Evolutionary conservation across 2,888 invertebrate species (phyloP), one percentile per base, ranked within the genome.

Genomic region (Diaprepes abbreviatus): DNA sequence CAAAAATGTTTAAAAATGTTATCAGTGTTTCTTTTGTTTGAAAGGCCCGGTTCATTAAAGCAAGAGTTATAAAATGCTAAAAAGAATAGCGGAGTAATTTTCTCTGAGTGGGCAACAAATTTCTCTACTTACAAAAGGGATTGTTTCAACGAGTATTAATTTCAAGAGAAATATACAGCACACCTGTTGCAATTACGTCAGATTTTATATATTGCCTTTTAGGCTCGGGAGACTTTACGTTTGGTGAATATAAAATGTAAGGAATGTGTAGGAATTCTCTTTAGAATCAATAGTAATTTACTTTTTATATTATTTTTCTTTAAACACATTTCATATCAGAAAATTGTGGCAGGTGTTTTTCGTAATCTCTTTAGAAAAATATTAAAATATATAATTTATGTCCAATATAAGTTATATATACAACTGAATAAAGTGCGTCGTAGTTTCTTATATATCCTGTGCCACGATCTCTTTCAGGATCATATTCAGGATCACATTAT

Each of bases 141-240:
- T 55, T 55, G 55, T 55, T 55, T 33, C 21, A 38, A 24, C 21
- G 7, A 38, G 35, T 54, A 55, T 55, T 55, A 55, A 55, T 55
- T 55, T 36, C 38, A 38, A 21, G 19, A 3, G 19, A 33, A 35
- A 54, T 54, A 38, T 55, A 54, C 54, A 12, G 38, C 21, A 38
- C 55, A 55, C 55, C 55, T 55, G 55, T 55, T 55, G 55, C 38
- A 55, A 55, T 21, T 31, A 35, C 36, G 38, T 55, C 35, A 35
- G 38, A 24, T 24, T 55, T 55, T 38, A 38, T 55, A 36, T 24
- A 38, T 36, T 36, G 38, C 19, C 6, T 55, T 36, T 55, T n/a
- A 28, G 17, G 6, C 28, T 50, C 50, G 50, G 6, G 12, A 14
- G 28, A 28, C 4, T 14, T 50, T 50, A 28, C 55, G 36, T 36